Conservation (phyloP, 2,797 vertebrate genomes). For the Eutrigla gurnardus region DNA sequence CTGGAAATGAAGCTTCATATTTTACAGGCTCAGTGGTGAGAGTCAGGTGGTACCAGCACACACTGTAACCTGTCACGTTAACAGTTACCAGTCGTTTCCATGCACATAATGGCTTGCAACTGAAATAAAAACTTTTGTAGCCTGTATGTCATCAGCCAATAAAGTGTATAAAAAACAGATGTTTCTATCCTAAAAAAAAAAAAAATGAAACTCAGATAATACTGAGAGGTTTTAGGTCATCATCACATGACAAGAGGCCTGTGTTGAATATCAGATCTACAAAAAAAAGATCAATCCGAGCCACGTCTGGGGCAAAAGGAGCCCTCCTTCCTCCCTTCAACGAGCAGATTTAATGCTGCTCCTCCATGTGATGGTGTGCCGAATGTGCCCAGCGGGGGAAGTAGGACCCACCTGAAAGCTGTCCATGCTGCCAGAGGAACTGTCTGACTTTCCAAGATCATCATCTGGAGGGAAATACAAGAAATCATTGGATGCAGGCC, state of each 20-base stretch:
- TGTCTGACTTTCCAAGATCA: constrained; percentile 94
- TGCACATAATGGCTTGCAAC: constrained; percentile 50
- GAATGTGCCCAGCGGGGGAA: constrained; percentile 17
- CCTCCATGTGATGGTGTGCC: constrained; percentile 7
- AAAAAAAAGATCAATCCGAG: constrained; percentile 40
- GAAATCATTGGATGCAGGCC: constrained; percentile 19
- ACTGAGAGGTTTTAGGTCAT: neutral
- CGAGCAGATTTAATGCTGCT: constrained; percentile 22
- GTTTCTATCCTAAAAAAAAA: neutral
- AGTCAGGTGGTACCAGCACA: constrained; percentile 55
- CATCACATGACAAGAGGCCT: constrained; percentile 1
- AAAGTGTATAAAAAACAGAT: constrained; percentile 15
- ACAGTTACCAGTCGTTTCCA: constrained; percentile 54
- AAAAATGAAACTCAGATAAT: neutral
- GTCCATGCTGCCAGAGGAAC: constrained; percentile 92
- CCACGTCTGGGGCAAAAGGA: constrained; percentile 35
- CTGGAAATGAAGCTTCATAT: constrained; percentile 54
- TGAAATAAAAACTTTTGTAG: neutral
- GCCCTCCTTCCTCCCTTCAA: constrained; percentile 3
- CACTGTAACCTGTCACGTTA: constrained; percentile 46
- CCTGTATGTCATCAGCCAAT: constrained; percentile 13
- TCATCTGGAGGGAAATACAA: constrained; percentile 86
- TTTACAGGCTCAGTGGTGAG: constrained; percentile 48
- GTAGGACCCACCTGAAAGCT: constrained; percentile 89
- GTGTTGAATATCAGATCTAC: constrained; percentile 23